These are phyloP conservation scores for Bombyx huttoni DNA, from an alignment of 2,888 invertebrate species.

Conservation along the genomic window DNA sequence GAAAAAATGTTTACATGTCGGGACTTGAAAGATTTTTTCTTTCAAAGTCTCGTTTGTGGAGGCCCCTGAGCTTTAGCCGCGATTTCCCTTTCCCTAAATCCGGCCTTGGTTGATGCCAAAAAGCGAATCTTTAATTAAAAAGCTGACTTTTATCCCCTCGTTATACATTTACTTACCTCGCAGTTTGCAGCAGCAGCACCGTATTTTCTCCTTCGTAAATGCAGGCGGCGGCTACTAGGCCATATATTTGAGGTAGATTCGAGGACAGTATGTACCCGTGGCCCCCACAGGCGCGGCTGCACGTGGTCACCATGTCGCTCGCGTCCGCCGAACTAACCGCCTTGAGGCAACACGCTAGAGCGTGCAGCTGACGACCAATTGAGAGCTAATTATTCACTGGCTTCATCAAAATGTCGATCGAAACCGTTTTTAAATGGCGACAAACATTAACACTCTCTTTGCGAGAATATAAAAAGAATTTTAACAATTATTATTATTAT, in stretches of 20 bases:
- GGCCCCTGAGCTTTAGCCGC: no score
- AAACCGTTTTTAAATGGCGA: no score
- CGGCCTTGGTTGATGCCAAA: no score
- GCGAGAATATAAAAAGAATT: no score
- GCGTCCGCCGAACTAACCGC: constrained; percentile 85
- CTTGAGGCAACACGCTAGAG: constrained; percentile 91
- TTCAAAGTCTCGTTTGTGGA: no score
- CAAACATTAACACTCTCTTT: no score
- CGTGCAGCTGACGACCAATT: constrained; percentile 77
- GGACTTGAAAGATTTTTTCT: no score
- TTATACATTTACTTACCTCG: constrained; percentile 70
- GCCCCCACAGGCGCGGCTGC: constrained; percentile 92
- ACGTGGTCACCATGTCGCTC: constrained; percentile 81
- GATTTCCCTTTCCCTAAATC: no score
- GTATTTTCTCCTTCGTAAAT: constrained; percentile 99
- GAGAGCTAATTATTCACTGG: neutral
- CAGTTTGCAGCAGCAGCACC: constrained; percentile 91
- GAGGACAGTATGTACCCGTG: constrained; percentile 93
- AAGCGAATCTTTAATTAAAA: neutral
- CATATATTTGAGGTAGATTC: constrained; percentile 88
- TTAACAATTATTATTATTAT: no score
- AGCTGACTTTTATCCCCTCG: neutral
- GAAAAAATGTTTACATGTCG: no score
- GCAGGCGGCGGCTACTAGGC: constrained; percentile 85
- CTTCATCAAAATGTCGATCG: no score